A percentile compares a stretch with the other conserved stretches of the same genome.
These are phyloP conservation scores for Xanthorhoe spadicearia DNA, from an alignment of 2,888 invertebrate species.

Conservation along the genomic window DNA sequence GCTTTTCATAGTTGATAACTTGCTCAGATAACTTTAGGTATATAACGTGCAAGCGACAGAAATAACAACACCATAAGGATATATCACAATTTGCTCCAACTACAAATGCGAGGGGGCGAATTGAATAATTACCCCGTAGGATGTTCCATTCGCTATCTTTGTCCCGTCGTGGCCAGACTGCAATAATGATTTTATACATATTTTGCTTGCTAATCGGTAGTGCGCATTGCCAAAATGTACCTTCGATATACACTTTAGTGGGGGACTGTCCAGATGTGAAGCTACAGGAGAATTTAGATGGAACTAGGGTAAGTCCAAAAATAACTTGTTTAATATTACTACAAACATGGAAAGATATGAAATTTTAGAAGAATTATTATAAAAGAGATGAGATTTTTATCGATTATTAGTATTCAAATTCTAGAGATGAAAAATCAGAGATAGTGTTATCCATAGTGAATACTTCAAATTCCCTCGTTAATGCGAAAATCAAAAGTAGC, in stretches of 20 bases:
- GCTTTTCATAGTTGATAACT: no score
- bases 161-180: constrained; percentile 42
- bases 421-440: no score
- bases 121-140: constrained; percentile 78
- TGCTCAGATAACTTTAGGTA: not conserved
- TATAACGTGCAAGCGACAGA: constrained; percentile 4
- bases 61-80: constrained; percentile 27
- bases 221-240: constrained; percentile 39
- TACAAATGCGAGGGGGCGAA: constrained; percentile 53
- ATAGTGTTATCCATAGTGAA: no score
- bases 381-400: no score
- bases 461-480: no score
- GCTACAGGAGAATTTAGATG: constrained; percentile 73
- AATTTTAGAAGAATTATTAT: no score
- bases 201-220: constrained; percentile 52
- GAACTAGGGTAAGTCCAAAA: constrained; percentile 63
- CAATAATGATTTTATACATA: constrained; percentile 58
- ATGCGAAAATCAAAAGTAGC: no score
- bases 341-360: not conserved
- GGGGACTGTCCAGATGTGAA: constrained; percentile 74
- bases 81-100: constrained; percentile 28
- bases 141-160: constrained; percentile 59
- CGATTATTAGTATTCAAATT: no score
- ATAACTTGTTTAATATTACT: no score
- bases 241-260: constrained; percentile 57